Conservation (phyloP, 1,140 invertebrate species). For the Zaprionus tsacasi region DNA sequence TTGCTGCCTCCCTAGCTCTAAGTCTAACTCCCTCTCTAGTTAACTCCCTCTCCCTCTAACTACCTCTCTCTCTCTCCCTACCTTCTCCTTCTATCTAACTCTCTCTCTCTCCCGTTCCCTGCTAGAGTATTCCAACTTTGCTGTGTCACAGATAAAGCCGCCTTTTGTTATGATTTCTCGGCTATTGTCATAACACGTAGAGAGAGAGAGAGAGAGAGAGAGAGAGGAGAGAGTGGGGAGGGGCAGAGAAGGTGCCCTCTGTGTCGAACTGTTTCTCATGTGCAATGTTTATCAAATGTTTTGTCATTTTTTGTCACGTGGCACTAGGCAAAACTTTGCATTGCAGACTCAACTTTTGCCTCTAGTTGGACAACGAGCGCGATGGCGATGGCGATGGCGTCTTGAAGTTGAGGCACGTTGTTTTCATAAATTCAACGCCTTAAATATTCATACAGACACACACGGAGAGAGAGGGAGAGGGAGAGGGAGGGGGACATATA, state of each 20-base stretch:
- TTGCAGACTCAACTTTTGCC: constrained; percentile 60
- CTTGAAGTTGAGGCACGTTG: constrained; percentile 69
- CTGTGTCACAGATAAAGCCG: constrained; percentile 29
- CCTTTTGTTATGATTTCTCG: constrained; percentile 26
- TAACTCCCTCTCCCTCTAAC: background rate
- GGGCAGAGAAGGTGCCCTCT: background rate
- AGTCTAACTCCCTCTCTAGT: background rate
- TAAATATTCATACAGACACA: constrained; percentile 71
- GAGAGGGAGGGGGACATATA: background rate
- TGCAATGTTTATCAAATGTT: constrained; percentile 81
- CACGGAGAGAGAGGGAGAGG: constrained; percentile 14
- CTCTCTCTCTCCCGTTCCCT: background rate
- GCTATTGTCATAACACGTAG: constrained; percentile 64
- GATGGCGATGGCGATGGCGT: background rate
- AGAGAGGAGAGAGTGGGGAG: background rate
- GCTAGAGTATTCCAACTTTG: constrained; percentile 37
- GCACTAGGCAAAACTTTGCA: constrained; percentile 56
- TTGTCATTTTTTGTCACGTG: constrained; percentile 77
- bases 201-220: background rate
- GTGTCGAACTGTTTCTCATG: constrained; percentile 53
- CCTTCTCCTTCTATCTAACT: background rate
- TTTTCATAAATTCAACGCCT: constrained; percentile 79
- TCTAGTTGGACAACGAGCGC: constrained; percentile 33
- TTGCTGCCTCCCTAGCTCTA: background rate
- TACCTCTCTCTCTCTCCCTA: background rate